Evolutionary conservation across 2,888 invertebrate genomes (phyloP).

Genomic region (Axea sp.): DNA sequence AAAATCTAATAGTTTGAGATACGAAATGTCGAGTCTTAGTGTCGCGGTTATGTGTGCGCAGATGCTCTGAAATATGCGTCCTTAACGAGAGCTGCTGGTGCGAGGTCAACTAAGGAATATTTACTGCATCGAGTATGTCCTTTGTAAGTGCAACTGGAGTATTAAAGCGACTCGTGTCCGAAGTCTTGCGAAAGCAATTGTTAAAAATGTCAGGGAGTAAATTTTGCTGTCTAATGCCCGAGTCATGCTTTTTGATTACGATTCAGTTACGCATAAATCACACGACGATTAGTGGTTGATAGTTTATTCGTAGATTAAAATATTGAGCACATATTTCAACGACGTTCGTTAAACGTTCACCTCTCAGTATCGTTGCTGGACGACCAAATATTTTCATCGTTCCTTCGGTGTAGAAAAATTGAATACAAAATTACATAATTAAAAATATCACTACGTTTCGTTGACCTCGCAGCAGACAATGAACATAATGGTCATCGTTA

Average conservation of each 20-base stretch:
- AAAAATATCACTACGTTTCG: slow-evolving; percentile 28
- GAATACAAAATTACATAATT: slow-evolving; percentile 36
- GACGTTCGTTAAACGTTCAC: no score
- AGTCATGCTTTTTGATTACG: slow-evolving; percentile 53
- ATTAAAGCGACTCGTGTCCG: slow-evolving; percentile 23
- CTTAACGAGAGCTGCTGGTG: slow-evolving; percentile 63
- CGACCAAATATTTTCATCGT: no score
- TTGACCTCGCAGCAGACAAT: slow-evolving; percentile 32
- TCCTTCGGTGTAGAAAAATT: no score
- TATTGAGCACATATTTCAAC: no score
- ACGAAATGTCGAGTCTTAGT: slow-evolving; percentile 49
- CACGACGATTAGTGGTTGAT: slow-evolving; percentile 36
- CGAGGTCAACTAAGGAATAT: slow-evolving; percentile 62
- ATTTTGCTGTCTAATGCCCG: slow-evolving; percentile 53
- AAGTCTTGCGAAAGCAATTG: slow-evolving; percentile 38
- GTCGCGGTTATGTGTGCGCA: slow-evolving; percentile 43
- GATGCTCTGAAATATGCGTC: slow-evolving; percentile 63
- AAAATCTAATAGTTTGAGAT: slow-evolving; percentile 43
- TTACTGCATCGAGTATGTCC: slow-evolving; percentile 50
- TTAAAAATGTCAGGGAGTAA: slow-evolving; percentile 48
- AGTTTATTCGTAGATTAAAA: slow-evolving; percentile 38
- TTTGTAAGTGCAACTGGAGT: slow-evolving; percentile 44
- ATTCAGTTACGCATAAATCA: slow-evolving; percentile 47
- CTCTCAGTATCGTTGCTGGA: no score
- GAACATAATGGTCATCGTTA: slow-evolving; percentile 2